These are phyloP conservation scores for Luperina testacea DNA, from an alignment of 2,888 invertebrate genomes.

Conservation along the genomic window DNA sequence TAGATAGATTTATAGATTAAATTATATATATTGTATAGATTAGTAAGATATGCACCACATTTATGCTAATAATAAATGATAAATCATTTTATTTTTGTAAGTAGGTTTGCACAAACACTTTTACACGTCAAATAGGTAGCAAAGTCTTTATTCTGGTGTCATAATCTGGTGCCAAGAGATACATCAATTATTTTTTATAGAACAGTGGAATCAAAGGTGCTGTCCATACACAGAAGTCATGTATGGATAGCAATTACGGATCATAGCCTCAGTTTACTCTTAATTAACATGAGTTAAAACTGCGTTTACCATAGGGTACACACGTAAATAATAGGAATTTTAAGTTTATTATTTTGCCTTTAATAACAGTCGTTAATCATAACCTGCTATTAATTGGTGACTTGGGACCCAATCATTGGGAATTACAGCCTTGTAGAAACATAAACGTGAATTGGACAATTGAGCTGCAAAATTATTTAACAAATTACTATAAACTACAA, in stretches of 20 bases:
- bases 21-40: too few relatives aligned
- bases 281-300: constrained; percentile 38
- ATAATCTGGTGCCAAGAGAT: background rate
- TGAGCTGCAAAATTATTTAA: background rate
- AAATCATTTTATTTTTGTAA: too few relatives aligned
- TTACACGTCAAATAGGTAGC: background rate
- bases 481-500: background rate
- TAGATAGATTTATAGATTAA: too few relatives aligned
- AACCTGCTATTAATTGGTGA: background rate
- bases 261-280: constrained; percentile 7
- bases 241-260: constrained; percentile 22
- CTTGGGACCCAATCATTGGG: background rate
- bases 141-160: background rate
- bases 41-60: background rate
- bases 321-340: background rate
- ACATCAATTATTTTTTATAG: constrained; percentile 17
- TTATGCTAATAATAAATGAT: too few relatives aligned
- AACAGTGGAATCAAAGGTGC: constrained; percentile 13
- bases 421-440: background rate
- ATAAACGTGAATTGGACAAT: background rate
- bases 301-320: background rate
- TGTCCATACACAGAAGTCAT: constrained; percentile 18
- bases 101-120: too few relatives aligned
- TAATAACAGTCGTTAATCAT: background rate
- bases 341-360: constrained; percentile 17